These are phyloP conservation scores for Haplochromis vanheusdeni DNA, from an alignment of 2,113 vertebrate genomes.

Conservation along the genomic window DNA sequence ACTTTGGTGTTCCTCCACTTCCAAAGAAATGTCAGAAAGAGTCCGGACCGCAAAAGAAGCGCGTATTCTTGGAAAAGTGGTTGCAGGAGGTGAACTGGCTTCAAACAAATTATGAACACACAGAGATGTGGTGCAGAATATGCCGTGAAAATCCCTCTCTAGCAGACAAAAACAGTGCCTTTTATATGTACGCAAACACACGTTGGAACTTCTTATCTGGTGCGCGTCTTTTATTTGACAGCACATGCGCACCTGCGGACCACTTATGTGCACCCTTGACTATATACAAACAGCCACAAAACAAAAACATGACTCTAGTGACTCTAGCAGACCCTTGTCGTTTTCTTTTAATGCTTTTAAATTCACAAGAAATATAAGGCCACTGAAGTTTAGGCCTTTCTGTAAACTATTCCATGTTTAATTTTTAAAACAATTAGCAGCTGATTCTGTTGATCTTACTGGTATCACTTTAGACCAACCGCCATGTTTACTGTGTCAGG, in stretches of 20 bases:
- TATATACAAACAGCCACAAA: neutral
- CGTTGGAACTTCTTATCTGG: neutral
- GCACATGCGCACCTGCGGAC: neutral
- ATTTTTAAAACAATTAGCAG: neutral
- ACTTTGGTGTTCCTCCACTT: no score
- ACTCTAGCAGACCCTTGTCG: neutral
- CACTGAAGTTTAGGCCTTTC: neutral
- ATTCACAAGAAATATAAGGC: neutral
- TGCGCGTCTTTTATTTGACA: neutral
- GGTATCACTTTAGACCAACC: neutral
- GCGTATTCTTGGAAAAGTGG: no score
- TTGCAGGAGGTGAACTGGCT: neutral
- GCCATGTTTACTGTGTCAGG: neutral
- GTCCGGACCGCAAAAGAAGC: no score
- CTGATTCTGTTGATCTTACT: neutral
- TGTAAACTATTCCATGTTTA: neutral
- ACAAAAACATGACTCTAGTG: neutral
- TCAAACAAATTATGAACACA: neutral
- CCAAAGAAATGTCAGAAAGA: no score
- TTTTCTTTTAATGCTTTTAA: neutral
- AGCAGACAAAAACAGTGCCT: neutral
- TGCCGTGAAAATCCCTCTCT: neutral
- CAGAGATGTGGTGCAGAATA: neutral
- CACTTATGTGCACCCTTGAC: neutral
- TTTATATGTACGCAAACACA: neutral